A percentile compares a stretch with the other conserved stretches of the same genome.
Conservation (phyloP, 2,888 invertebrate genomes). For the Gasteruption jaculator region DNA sequence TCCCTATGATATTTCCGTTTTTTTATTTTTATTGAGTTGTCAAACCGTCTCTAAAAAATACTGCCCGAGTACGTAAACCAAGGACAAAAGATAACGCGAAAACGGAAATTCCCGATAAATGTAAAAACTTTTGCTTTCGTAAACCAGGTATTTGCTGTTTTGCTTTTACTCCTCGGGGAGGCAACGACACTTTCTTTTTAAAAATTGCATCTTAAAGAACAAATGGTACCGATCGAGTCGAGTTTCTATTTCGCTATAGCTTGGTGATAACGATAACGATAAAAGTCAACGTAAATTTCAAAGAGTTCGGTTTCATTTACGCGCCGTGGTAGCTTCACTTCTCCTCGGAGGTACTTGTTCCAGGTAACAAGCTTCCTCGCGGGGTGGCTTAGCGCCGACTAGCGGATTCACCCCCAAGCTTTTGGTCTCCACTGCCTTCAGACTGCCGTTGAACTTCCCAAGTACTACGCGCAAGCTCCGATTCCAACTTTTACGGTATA, state of each 20-base stretch:
- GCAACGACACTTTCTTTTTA: conserved; percentile 48
- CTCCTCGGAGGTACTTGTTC: not conserved
- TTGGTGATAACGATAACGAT: not conserved
- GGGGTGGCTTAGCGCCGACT: conserved; percentile 44
- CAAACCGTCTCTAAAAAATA: too few species aligned
- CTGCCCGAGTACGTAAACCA: too few species aligned
- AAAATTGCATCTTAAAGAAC: conserved; percentile 39
- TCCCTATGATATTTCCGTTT: too few species aligned
- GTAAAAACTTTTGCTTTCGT: conserved; percentile 3
- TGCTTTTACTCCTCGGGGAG: conserved; percentile 30
- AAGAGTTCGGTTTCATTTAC: conserved; percentile 27
- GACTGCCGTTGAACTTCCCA: too few species aligned
- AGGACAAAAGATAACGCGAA: too few species aligned
- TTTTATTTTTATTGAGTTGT: too few species aligned
- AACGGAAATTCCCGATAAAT: too few species aligned
- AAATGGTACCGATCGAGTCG: too few species aligned
- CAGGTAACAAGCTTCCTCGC: conserved; percentile 32
- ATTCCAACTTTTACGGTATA: conserved; percentile 13
- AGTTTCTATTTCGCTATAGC: too few species aligned
- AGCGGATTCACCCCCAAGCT: conserved; percentile 32
- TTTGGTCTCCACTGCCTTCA: conserved; percentile 14
- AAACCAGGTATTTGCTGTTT: not conserved
- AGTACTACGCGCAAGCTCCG: conserved; percentile 34
- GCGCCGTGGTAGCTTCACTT: conserved; percentile 25
- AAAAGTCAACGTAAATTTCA: too few species aligned